Evolutionary conservation across 2,888 invertebrate species (phyloP), one percentile per base, ranked within the genome.

Genomic region (Drosophila fulvimacula): DNA sequence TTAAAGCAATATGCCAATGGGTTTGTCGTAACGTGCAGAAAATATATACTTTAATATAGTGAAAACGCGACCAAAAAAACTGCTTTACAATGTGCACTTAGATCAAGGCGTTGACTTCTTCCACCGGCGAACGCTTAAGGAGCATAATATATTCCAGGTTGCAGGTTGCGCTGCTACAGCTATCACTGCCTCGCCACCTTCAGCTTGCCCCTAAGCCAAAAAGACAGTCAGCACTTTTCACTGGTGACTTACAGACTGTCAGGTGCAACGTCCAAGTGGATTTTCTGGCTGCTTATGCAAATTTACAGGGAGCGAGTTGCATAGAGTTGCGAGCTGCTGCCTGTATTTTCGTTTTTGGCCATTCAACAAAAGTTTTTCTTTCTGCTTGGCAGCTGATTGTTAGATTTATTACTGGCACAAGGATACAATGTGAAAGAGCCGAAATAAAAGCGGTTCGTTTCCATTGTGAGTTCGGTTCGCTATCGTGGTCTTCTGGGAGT

Each of bases 231-330:
- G 62, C 46, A 49, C 59, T 57, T 68, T 66, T 44, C 24, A 46
- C 63, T 53, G 48, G 51, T 57, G 52, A 51, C 64, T 56, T 62
- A 58, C 49, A 24, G 53, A 48, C 51, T 39, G 58, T 19, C 69
- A 63, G 64, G 57, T 77, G 76, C 68, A 67, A 27, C 36, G 36
- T 48, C 58, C 56, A 56, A 60, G 79, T 79, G 73, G 63, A 73
- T 81, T 71, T 71, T 62, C 61, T 44, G 51, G 52, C 62, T 76
- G 66, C 53, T 68, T 75, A 82, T 82, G 83, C 81, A 86, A 86
- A 83, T 83, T 60, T 69, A 57, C 49, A 48, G 55, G 36, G 7
- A 36, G 30, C 30, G 30, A 9, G 30, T 2, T 9, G 30, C 30
- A 30, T 10, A 10, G 41, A 68, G 55, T 44, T 61, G 57, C 32